Conservation (phyloP, 2,113 vertebrate genomes). For the Chaetura pelagica region DNA sequence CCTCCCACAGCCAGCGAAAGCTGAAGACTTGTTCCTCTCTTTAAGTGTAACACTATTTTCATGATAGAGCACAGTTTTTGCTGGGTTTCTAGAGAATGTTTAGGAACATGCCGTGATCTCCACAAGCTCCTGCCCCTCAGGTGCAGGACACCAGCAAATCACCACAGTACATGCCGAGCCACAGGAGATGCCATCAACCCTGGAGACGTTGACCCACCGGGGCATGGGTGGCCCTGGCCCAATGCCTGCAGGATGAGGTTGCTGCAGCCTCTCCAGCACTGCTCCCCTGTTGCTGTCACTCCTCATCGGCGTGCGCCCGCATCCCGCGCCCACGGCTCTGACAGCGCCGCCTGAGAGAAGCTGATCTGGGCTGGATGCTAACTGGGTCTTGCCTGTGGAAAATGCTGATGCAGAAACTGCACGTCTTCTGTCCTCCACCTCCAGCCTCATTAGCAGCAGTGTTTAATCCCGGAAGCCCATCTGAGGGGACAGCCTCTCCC, state of each 20-base stretch:
- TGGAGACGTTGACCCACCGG: rapidly evolving
- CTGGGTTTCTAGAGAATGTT: not conserved
- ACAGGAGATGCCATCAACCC: not conserved
- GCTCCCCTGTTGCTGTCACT: not conserved
- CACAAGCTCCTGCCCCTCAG: rapidly evolving
- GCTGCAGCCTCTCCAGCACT: not conserved
- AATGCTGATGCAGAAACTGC: not conserved
- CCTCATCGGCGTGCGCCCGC: rapidly evolving
- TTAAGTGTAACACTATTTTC: not conserved
- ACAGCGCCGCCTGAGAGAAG: rapidly evolving
- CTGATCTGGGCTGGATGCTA: not conserved
- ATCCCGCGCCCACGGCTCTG: rapidly evolving
- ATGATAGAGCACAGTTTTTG: rapidly evolving
- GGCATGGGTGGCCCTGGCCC: not conserved
- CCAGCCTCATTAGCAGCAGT: not conserved
- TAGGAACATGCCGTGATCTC: rapidly evolving
- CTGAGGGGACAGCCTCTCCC: rapidly evolving
- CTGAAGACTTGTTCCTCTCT: not conserved
- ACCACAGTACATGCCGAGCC: not conserved
- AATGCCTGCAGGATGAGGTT: rapidly evolving
- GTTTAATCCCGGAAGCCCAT: not conserved
- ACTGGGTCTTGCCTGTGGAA: not conserved
- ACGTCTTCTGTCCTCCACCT: not conserved
- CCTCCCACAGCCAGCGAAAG: not conserved
- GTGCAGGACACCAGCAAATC: not conserved